A percentile compares a stretch with the other conserved stretches of the same genome.
These are phyloP conservation scores for Margaritifera margaritifera DNA, from an alignment of 2,888 invertebrate species.

Conservation along the genomic window DNA sequence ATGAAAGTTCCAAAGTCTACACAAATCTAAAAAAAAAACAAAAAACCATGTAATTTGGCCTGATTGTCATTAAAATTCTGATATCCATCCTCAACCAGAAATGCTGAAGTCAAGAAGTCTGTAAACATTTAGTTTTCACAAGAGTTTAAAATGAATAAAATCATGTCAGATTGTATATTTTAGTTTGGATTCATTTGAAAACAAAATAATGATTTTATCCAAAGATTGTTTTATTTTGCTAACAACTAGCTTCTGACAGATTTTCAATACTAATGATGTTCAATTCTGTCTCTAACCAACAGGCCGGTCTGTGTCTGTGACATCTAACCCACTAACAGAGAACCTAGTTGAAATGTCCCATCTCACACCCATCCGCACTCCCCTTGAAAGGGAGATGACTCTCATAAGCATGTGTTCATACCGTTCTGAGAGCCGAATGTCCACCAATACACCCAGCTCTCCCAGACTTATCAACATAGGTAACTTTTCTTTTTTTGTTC, in stretches of 20 bases:
- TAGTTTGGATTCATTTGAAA: too few species aligned
- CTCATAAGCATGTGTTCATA: slow-evolving; percentile 39
- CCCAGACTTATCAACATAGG: slow-evolving; percentile 38
- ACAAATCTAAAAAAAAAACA: too few species aligned
- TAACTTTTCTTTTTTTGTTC: slow-evolving; percentile 16
- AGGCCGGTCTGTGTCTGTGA: slow-evolving; percentile 36
- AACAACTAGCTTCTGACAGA: slow-evolving; percentile 2
- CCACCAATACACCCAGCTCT: slow-evolving; percentile 30
- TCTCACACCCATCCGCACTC: slow-evolving; percentile 20
- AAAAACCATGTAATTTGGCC: too few species aligned
- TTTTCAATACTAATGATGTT: not conserved
- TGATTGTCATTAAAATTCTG: too few species aligned
- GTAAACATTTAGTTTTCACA: too few species aligned
- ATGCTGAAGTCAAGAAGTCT: too few species aligned
- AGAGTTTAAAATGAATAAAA: too few species aligned
- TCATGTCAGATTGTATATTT: too few species aligned
- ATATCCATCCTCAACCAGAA: too few species aligned
- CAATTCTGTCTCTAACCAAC: slow-evolving; percentile 20
- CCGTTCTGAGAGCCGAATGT: slow-evolving; percentile 37
- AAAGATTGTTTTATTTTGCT: not conserved
- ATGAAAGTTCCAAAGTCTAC: too few species aligned
- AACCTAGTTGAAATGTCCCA: slow-evolving; percentile 6
- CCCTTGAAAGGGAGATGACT: slow-evolving; percentile 41
- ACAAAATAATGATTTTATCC: not conserved
- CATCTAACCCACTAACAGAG: slow-evolving; percentile 28